Evolutionary conservation across 2,113 vertebrate species (phyloP).

Genomic region (Channa argus): DNA sequence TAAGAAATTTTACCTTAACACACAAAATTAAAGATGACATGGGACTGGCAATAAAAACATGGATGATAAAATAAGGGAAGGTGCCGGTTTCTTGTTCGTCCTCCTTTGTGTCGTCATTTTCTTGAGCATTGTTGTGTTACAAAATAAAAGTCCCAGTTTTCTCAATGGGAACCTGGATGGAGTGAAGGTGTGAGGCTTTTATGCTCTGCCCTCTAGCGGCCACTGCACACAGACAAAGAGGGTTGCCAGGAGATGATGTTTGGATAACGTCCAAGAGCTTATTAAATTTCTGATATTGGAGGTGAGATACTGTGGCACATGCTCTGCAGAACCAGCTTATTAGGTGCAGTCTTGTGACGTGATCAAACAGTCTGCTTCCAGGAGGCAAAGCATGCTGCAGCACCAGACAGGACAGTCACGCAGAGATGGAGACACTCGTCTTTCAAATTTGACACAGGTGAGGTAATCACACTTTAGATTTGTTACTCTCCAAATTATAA

Average conservation of each 20-base stretch:
- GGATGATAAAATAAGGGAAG: too few relatives aligned
- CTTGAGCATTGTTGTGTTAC: not conserved
- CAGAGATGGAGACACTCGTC: constrained; percentile 37
- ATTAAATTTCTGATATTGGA: constrained; percentile 78
- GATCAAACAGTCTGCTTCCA: constrained; percentile 41
- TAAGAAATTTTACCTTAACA: too few relatives aligned
- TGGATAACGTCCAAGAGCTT: constrained; percentile 64
- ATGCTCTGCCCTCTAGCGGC: constrained; percentile 9
- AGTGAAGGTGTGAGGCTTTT: not conserved
- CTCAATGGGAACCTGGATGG: not conserved
- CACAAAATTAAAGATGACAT: too few relatives aligned
- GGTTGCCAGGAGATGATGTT: constrained; percentile 81
- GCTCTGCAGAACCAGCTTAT: not conserved
- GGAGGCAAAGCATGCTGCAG: constrained; percentile 17
- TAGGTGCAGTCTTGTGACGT: constrained; percentile 3
- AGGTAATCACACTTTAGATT: not conserved
- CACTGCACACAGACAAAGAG: not conserved
- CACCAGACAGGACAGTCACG: not conserved
- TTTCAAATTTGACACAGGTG: constrained; percentile 39
- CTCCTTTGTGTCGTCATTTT: too few relatives aligned
- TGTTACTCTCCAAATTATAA: not conserved
- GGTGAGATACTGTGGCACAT: not conserved
- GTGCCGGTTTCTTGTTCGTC: too few relatives aligned
- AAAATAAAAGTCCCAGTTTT: not conserved
- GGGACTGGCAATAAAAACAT: too few relatives aligned